These are phyloP conservation scores for Cephalopachus bancanus DNA, from an alignment of 2,797 vertebrate genomes.

Conservation along the genomic window DNA sequence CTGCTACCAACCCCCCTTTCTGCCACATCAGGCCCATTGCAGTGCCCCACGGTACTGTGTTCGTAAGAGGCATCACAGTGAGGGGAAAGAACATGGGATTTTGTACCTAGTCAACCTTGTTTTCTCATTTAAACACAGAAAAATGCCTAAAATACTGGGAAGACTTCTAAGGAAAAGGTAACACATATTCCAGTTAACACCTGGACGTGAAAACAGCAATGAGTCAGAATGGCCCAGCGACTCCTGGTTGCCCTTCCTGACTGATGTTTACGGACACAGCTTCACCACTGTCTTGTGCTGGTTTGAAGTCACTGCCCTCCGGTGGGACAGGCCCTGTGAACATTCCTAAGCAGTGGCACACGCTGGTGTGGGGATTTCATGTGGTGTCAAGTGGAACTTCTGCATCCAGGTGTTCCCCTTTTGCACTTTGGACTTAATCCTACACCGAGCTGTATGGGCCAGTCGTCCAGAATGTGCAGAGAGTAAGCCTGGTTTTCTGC, in stretches of 20 bases:
- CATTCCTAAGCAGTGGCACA: background rate
- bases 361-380: background rate
- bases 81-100: background rate
- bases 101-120: background rate
- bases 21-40: too few relatives aligned
- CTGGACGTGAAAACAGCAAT: background rate
- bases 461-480: background rate
- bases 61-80: background rate
- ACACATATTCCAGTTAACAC: background rate
- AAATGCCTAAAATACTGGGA: background rate
- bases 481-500: conserved; percentile 55
- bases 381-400: background rate
- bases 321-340: background rate
- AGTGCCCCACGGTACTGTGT: too few relatives aligned
- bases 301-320: background rate
- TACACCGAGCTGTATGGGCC: background rate
- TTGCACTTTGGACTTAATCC: conserved; percentile 34
- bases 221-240: background rate
- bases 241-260: background rate
- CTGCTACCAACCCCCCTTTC: too few relatives aligned
- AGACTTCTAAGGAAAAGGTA: background rate
- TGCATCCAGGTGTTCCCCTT: background rate
- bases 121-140: background rate
- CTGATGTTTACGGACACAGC: background rate
- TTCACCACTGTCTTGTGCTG: background rate